Percentiles rank a stretch among this genome's conserved stretches.
Evolutionary conservation across 2,797 vertebrate species (phyloP).

Genomic region (Myioborus miniatus): DNA sequence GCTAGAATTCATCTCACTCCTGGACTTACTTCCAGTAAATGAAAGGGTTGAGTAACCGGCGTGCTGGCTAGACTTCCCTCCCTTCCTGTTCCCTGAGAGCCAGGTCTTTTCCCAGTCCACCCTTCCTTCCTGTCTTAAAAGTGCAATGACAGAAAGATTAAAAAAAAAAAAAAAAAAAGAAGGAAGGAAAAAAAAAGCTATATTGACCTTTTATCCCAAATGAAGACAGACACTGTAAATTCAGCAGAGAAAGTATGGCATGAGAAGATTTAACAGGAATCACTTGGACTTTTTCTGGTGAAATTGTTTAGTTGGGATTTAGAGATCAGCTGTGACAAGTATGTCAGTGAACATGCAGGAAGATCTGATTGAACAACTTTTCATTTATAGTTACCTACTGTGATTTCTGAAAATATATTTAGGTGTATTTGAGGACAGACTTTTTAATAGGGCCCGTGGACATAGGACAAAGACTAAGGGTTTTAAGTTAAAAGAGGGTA

Average conservation of each 20-base stretch:
- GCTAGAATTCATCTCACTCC: conserved; percentile 87
- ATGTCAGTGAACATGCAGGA: not conserved
- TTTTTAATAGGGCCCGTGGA: rapidly evolving
- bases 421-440: not conserved
- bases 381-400: not conserved
- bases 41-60: conserved; percentile 87
- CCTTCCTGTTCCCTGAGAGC: conserved; percentile 88
- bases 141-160: conserved; percentile 62
- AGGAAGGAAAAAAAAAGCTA: not conserved
- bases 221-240: conserved; percentile 24
- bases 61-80: conserved; percentile 83
- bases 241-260: conserved; percentile 9
- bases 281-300: conserved; percentile 18
- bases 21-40: conserved; percentile 81
- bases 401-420: not conserved
- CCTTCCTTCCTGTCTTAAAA: conserved; percentile 86
- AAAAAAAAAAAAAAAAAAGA: not conserved
- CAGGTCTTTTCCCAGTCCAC: conserved; percentile 80
- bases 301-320: not conserved
- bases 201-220: conserved; percentile 66
- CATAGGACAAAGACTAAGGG: not conserved
- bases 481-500: not conserved
- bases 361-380: not conserved
- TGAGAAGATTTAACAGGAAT: conserved; percentile 28
- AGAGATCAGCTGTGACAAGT: not conserved